A percentile compares a stretch with the other conserved stretches of the same genome.
phyloP scores from a whole-genome alignment of 2,888 invertebrate genomes.

The Pristionchus maxplancki region DNA sequence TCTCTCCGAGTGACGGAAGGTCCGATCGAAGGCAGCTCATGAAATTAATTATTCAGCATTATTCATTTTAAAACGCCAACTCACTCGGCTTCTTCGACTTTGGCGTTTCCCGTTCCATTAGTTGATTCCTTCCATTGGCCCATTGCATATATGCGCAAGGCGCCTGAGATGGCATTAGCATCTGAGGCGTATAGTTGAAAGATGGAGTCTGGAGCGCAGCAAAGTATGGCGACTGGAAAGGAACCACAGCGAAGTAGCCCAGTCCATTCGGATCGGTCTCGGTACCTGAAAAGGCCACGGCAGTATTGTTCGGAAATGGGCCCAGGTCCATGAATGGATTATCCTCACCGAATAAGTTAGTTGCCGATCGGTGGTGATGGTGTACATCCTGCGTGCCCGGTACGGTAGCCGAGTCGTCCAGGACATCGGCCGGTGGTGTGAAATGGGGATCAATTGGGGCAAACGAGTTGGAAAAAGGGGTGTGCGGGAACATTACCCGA shows the following conservation, averaged over 20 bases:
- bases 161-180: background rate
- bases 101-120: background rate
- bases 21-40: background rate
- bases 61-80: background rate
- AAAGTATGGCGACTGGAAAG: no score
- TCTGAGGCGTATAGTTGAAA: no score
- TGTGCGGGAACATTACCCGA: background rate
- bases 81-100: background rate
- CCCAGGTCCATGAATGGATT: background rate
- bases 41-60: background rate
- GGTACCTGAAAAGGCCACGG: background rate
- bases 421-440: background rate
- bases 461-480: background rate
- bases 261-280: background rate
- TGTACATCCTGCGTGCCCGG: background rate
- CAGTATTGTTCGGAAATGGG: background rate
- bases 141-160: background rate
- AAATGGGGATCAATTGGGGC: background rate
- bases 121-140: no score
- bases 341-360: background rate
- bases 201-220: background rate
- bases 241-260: background rate
- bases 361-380: background rate
- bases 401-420: slow-evolving; percentile 19
- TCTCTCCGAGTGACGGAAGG: background rate